Base-by-base conservation (phyloP, 2,888 invertebrate species). In the Andrena trimmerana region DNA sequence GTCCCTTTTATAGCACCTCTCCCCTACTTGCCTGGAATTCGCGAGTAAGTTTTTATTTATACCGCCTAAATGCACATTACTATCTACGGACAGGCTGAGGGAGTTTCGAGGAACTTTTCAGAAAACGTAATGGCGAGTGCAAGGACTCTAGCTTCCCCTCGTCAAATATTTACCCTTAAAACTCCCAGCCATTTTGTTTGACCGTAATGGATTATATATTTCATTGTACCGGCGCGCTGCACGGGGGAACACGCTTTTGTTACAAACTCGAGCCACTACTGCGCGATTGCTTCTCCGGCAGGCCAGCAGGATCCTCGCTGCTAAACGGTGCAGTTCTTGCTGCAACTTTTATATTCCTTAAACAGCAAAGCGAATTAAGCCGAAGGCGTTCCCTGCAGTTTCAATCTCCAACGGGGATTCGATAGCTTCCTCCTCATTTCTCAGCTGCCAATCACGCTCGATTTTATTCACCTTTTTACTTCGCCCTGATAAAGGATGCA, bases 31-130 rank as follows among this genome's bases (percentile, higher is more conserved):
- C 78, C 27, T 62, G 63, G 81, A 81, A 82, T 81, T 71, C 76
- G 71, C 81, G 66, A 83, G 78, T 78, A 85, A 87, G 75, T 86
- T 86, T 81, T 87, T 87, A 88, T 87, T 87, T 88, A 88, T 86
- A 83, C 72, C 80, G 59, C 74, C 77, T 84, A 78, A 86, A 88
- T 85, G 86, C 81, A 76, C 88, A 78, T 88, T 88, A 87, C 81
- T 88, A 85, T 79, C 66, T 67, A 67, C 70, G 70, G 85, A 86
- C 86, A 68, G 79, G 73, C 74, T 66, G 31, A 68, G 62, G 71
- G 82, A 87, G 78, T 88, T 86, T 59, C 68, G 65, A 13, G 67
- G 24, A 86, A 87, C 77, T 88, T 86, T 83, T 78, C 73, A 48
- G 81, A 68, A 80, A 54, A 79, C 84, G 86, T 87, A 88, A 88